Conservation (phyloP, 2,797 vertebrate species). For the Gymnothorax reevesii region DNA sequence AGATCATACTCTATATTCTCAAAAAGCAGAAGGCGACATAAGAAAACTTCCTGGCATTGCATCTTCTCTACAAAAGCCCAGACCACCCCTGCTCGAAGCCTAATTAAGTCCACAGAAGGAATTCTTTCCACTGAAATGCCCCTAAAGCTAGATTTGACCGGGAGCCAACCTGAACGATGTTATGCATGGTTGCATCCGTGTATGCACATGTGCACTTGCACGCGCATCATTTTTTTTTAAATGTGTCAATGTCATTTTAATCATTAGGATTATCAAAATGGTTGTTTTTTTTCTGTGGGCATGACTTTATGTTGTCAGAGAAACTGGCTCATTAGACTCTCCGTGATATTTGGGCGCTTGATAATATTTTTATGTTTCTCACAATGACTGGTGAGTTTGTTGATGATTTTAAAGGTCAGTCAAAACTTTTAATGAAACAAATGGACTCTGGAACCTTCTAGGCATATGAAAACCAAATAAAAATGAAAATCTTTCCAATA, state of each 20-base stretch:
- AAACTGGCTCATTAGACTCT: not conserved
- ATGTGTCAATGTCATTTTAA: not conserved
- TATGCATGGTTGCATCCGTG: constrained; percentile 15
- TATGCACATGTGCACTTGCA: constrained; percentile 24
- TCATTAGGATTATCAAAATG: not conserved
- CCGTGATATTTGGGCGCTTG: not conserved
- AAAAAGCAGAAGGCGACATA: not conserved
- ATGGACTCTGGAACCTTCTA: not conserved
- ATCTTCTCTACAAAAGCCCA: not conserved
- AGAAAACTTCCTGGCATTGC: constrained; percentile 18
- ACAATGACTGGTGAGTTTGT: not conserved
- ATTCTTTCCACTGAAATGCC: not conserved
- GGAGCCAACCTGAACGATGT: not conserved
- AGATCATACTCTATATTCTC: constrained; percentile 11
- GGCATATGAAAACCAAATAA: not conserved
- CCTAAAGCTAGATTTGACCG: not conserved
- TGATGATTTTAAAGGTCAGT: not conserved
- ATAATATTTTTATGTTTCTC: not conserved
- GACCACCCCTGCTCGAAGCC: constrained; percentile 10
- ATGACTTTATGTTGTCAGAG: not conserved
- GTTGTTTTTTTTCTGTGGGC: not conserved
- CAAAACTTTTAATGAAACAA: not conserved
- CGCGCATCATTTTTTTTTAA: constrained; percentile 2
- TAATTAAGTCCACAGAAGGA: constrained; percentile 11
- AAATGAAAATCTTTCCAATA: not conserved